Conservation (phyloP, 2,888 invertebrate genomes). For the Pristionchus japonicus region DNA sequence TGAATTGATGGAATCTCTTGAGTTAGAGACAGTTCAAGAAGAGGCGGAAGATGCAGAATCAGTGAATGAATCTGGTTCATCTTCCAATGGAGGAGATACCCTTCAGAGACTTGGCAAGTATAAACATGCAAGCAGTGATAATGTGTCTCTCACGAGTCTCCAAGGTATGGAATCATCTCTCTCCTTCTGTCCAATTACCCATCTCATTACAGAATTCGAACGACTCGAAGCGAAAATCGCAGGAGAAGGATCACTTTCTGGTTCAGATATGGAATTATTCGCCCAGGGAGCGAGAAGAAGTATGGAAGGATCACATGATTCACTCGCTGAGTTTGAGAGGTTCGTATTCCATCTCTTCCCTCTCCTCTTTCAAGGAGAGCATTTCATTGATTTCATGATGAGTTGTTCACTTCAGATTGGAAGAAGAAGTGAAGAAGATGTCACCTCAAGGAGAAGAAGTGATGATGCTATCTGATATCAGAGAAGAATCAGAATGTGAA, state of each 20-base stretch:
- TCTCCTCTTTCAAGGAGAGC: too few relatives aligned
- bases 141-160: conserved; percentile 65
- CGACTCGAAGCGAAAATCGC: conserved; percentile 70
- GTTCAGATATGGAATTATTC: conserved; percentile 64
- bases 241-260: conserved; percentile 65
- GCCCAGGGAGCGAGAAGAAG: conserved; percentile 44
- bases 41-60: conserved; percentile 61
- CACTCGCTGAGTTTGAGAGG: conserved; percentile 72
- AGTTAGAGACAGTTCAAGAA: conserved; percentile 68
- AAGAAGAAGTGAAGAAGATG: conserved; percentile 47
- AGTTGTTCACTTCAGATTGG: conserved; percentile 4
- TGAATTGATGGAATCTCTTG: conserved; percentile 42
- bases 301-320: conserved; percentile 68
- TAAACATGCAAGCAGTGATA: conserved; percentile 64
- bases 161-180: conserved; percentile 50
- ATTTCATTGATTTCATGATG: background rate
- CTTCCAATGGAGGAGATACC: conserved; percentile 59
- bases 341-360: conserved; percentile 48
- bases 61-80: conserved; percentile 58
- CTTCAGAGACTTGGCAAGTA: conserved; percentile 58
- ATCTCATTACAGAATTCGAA: conserved; percentile 66
- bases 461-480: conserved; percentile 74
- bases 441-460: conserved; percentile 64
- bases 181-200: background rate
- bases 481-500: conserved; percentile 73